Percentiles rank a stretch among this genome's conserved stretches.
Evolutionary conservation across 2,797 vertebrate genomes (phyloP).

Genomic region (Zenarchopterus dispar): DNA sequence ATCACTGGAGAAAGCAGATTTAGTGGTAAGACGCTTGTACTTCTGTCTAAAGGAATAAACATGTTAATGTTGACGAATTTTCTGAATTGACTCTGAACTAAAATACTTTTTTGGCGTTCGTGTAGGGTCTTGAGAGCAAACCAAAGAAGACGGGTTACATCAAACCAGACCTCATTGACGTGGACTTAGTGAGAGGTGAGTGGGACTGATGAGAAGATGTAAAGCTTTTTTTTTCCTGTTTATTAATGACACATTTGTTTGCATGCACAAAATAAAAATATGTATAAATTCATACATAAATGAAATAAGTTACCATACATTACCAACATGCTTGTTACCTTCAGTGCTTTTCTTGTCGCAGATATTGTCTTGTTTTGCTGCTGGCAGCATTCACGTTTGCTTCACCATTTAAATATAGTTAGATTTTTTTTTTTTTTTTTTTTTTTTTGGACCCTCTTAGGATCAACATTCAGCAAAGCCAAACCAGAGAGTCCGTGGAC

Average conservation of each 20-base stretch:
- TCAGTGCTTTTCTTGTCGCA: background rate
- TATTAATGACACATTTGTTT: background rate
- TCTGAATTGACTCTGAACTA: background rate
- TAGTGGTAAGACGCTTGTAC: conserved; percentile 82
- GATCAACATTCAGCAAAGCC: conserved; percentile 97
- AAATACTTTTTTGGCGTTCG: background rate
- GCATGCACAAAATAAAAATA: no score
- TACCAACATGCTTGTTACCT: background rate
- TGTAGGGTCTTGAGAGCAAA: conserved; percentile 93
- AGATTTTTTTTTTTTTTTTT: background rate
- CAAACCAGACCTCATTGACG: conserved; percentile 97
- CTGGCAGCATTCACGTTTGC: no score
- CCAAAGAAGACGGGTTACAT: conserved; percentile 95
- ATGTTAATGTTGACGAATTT: background rate
- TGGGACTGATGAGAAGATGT: background rate
- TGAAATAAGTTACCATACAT: background rate
- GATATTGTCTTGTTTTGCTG: background rate
- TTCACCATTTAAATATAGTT: background rate
- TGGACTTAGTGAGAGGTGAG: conserved; percentile 97
- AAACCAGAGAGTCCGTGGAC: conserved; percentile 97
- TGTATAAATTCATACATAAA: background rate
- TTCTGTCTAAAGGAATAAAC: background rate
- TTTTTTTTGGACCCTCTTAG: conserved; percentile 65
- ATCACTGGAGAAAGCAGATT: conserved; percentile 89
- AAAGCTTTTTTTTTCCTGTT: no score